Evolutionary conservation across 2,888 invertebrate genomes (phyloP).

Genomic region (Luperina nickerlii): DNA sequence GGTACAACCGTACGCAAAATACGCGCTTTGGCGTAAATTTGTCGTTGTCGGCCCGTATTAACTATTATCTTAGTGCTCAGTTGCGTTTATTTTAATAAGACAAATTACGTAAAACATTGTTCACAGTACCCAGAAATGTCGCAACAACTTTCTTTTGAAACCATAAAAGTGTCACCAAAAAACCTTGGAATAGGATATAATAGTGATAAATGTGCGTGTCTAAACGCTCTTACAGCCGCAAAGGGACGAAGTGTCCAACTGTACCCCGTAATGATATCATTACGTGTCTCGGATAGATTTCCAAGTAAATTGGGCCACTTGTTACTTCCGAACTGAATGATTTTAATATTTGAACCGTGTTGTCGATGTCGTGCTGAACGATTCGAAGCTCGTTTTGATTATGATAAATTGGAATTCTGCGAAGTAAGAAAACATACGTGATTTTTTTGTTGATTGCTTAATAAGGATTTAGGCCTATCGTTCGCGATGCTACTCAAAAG

Average conservation of each 20-base stretch:
- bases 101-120: neutral
- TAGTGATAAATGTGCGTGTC: slow-evolving; percentile 40
- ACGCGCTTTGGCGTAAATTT: neutral
- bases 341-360: slow-evolving; percentile 12
- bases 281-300: slow-evolving; percentile 26
- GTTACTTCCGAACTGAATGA: slow-evolving; percentile 26
- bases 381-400: slow-evolving; percentile 4
- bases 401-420: slow-evolving; percentile 17
- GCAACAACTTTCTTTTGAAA: neutral
- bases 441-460: neutral
- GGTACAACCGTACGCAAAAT: neutral
- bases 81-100: neutral
- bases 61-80: no score
- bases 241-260: slow-evolving; percentile 19
- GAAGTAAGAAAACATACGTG: neutral
- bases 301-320: slow-evolving; percentile 44
- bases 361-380: neutral
- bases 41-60: neutral
- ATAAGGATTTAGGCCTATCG: neutral
- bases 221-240: neutral
- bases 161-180: slow-evolving; percentile 3
- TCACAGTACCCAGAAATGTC: neutral
- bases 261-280: slow-evolving; percentile 39
- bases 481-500: neutral
- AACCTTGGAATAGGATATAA: slow-evolving; percentile 6